A percentile compares a stretch with the other conserved stretches of the same genome.
Evolutionary conservation across 2,797 vertebrate species (phyloP).

Genomic region (Danio kyathit): DNA sequence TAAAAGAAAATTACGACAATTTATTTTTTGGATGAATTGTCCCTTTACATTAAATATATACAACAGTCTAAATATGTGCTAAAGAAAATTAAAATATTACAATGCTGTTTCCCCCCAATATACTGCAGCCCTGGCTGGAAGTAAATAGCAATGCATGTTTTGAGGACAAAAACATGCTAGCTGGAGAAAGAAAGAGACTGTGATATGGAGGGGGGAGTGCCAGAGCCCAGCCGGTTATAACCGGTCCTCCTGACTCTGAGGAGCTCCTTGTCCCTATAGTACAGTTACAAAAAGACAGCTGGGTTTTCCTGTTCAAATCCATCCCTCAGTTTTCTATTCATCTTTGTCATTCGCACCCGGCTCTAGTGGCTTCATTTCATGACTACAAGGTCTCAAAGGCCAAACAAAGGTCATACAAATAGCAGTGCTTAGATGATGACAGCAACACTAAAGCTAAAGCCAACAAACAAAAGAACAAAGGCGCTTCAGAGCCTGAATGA

Average conservation of each 20-base stretch:
- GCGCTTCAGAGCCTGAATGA: background rate
- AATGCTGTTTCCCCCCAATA: too few species aligned
- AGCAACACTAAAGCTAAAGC: slow-evolving; percentile 20
- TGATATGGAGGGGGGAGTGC: slow-evolving; percentile 33
- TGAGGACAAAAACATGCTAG: background rate
- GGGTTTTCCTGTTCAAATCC: slow-evolving; percentile 11
- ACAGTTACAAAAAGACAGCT: slow-evolving; percentile 5
- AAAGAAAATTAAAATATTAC: too few species aligned
- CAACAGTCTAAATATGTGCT: too few species aligned
- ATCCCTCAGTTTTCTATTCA: background rate
- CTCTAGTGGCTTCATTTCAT: slow-evolving; percentile 26
- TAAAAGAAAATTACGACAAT: too few species aligned
- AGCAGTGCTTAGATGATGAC: slow-evolving; percentile 13
- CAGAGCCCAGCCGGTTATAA: slow-evolving; percentile 52
- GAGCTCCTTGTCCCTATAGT: slow-evolving; percentile 24
- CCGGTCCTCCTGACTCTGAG: slow-evolving; percentile 44
- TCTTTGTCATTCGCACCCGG: slow-evolving; percentile 19
- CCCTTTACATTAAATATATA: too few species aligned
- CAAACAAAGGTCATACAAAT: slow-evolving; percentile 22
- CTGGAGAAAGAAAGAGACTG: slow-evolving; percentile 12
- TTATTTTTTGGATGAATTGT: too few species aligned
- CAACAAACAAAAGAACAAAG: slow-evolving; percentile 24
- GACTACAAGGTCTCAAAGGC: slow-evolving; percentile 23
- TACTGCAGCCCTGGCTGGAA: too few species aligned
- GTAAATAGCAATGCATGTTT: too few species aligned